These are phyloP conservation scores for Tychaedon coryphoeus DNA, from an alignment of 2,113 vertebrate genomes.

Conservation along the genomic window DNA sequence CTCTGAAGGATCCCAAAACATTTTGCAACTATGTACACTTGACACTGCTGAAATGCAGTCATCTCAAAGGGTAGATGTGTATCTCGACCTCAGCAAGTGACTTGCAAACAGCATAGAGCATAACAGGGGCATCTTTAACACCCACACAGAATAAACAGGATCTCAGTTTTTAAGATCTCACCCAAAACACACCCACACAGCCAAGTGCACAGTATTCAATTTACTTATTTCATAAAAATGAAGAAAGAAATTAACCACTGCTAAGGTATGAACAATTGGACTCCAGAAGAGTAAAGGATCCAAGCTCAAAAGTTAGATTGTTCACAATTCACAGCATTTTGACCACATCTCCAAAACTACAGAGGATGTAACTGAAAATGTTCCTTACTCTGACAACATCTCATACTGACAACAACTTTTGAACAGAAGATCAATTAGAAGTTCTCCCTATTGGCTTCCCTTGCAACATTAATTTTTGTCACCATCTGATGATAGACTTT, in stretches of 20 bases:
- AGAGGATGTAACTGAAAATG: neutral
- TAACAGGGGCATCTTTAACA: conserved; percentile 3
- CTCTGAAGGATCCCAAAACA: neutral
- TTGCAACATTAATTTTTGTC: neutral
- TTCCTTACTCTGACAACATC: neutral
- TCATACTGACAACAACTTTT: neutral
- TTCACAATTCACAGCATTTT: conserved; percentile 12
- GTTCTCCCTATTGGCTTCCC: neutral
- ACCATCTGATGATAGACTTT: neutral
- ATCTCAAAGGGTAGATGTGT: neutral
- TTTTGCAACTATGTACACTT: neutral
- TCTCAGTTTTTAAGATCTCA: neutral
- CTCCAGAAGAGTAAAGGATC: neutral
- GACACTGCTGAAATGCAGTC: neutral
- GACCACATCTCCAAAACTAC: neutral
- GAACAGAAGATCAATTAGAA: conserved; percentile 9
- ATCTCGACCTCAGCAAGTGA: neutral
- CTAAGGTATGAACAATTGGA: neutral
- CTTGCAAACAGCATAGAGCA: neutral
- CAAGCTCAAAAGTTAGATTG: neutral
- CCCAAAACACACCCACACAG: conserved; percentile 27
- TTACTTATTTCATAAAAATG: neutral
- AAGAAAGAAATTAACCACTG: neutral
- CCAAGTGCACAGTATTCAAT: neutral
- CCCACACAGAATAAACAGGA: conserved; percentile 10